phyloP scores from a whole-genome alignment of 1,140 invertebrate species.

The Musca vetustissima region DNA sequence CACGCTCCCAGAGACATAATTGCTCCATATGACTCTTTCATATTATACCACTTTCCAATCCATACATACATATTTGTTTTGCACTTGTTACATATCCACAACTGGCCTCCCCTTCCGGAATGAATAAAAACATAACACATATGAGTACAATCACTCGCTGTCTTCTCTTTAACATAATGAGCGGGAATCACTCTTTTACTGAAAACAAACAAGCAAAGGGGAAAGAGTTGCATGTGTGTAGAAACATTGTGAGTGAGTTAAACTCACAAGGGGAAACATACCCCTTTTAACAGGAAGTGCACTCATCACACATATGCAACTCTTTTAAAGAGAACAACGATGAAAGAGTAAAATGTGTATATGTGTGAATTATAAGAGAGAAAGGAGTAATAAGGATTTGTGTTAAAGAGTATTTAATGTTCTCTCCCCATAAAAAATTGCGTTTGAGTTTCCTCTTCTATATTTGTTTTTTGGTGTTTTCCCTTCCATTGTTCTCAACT shows the following conservation, averaged over 20 bases:
- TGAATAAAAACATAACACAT: background rate
- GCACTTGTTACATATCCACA: constrained; percentile 4
- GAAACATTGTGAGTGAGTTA: constrained; percentile 8
- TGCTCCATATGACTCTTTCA: background rate
- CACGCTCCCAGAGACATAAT: background rate
- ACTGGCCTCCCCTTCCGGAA: too few species aligned
- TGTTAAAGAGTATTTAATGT: background rate
- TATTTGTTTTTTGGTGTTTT: too few species aligned
- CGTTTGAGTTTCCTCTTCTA: too few species aligned
- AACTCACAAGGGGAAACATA: background rate
- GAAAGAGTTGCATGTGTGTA: constrained; percentile 11
- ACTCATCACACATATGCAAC: constrained; percentile 17
- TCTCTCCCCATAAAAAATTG: too few species aligned
- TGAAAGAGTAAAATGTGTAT: constrained; percentile 5
- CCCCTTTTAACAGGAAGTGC: constrained; percentile 13
- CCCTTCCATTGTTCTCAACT: too few species aligned
- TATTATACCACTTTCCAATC: too few species aligned
- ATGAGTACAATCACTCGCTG: background rate
- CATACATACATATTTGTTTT: background rate
- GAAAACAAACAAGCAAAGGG: background rate
- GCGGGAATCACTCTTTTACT: background rate
- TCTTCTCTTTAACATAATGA: background rate
- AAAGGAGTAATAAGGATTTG: background rate
- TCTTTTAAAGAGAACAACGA: too few species aligned
- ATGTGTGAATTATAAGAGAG: background rate